Evolutionary conservation across 2,888 invertebrate genomes (phyloP).

Genomic region (Amiota minor): DNA sequence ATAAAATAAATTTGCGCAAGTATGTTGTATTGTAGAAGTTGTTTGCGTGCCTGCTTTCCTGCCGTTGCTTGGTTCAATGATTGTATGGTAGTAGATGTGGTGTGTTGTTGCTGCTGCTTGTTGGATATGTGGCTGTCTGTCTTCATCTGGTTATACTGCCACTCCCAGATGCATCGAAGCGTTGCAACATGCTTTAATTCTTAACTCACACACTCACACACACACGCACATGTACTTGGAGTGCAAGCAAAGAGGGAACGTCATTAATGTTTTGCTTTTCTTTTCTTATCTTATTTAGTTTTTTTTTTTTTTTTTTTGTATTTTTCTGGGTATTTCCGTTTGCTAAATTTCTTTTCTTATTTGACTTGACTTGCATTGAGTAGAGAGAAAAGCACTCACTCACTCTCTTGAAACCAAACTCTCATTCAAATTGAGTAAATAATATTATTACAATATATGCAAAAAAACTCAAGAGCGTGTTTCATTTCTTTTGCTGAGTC

Average conservation of each 20-base stretch:
- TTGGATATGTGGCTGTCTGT: background rate
- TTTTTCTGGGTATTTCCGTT: conserved; percentile 23
- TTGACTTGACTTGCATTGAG: background rate
- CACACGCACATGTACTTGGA: background rate
- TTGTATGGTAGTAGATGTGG: background rate
- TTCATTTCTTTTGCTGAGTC: too few species aligned
- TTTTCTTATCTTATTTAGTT: background rate
- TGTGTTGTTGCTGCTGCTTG: conserved; percentile 6
- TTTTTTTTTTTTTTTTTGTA: background rate
- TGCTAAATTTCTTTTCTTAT: background rate
- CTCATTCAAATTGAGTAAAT: too few species aligned
- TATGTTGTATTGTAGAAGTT: conserved; percentile 3
- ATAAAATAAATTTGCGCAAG: conserved; percentile 20
- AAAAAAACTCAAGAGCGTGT: too few species aligned
- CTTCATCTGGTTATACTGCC: conserved; percentile 8
- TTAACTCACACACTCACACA: background rate
- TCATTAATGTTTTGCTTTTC: conserved; percentile 1
- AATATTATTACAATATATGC: too few species aligned
- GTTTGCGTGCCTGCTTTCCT: background rate
- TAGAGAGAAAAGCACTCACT: background rate
- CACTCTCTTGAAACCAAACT: background rate
- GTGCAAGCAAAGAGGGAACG: too few species aligned
- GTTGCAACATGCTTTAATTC: conserved; percentile 7
- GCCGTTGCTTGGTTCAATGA: background rate
- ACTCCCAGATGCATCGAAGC: conserved; percentile 5